These are phyloP conservation scores for Grantiella picta DNA, from an alignment of 2,113 vertebrate species.

Conservation along the genomic window DNA sequence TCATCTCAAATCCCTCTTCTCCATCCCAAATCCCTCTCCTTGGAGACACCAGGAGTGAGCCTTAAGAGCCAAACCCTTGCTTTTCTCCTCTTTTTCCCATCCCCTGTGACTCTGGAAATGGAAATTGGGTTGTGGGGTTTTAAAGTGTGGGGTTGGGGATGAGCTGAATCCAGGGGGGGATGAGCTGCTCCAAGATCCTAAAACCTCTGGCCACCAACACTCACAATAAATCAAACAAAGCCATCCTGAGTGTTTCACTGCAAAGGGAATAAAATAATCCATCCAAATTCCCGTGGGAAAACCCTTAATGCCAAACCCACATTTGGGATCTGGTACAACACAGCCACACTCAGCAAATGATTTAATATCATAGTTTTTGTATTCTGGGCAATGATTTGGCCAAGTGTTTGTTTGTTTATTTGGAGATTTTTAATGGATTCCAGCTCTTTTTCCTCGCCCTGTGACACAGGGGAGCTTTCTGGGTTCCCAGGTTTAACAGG, in stretches of 20 bases:
- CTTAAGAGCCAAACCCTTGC: fast-evolving
- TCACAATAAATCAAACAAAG: fast-evolving
- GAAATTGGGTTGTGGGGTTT: background rate
- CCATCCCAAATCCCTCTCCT: background rate
- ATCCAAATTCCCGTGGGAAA: background rate
- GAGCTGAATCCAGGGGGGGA: background rate
- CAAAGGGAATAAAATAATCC: background rate
- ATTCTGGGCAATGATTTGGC: background rate
- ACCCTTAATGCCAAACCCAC: fast-evolving
- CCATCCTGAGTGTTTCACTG: fast-evolving
- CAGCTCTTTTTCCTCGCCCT: background rate
- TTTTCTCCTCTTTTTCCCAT: background rate
- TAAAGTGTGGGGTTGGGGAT: fast-evolving
- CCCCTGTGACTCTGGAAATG: fast-evolving
- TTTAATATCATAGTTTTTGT: fast-evolving
- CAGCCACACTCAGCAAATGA: background rate
- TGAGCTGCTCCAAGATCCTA: background rate
- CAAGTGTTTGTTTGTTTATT: background rate
- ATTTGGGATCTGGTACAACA: background rate
- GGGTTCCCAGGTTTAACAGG: background rate
- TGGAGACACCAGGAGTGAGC: background rate
- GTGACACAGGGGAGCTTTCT: background rate
- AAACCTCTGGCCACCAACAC: background rate
- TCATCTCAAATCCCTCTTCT: background rate
- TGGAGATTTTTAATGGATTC: background rate